A percentile compares a stretch with the other conserved stretches of the same genome.
phyloP scores from a whole-genome alignment of 2,113 vertebrate genomes.

The Megaceryle maxima region DNA sequence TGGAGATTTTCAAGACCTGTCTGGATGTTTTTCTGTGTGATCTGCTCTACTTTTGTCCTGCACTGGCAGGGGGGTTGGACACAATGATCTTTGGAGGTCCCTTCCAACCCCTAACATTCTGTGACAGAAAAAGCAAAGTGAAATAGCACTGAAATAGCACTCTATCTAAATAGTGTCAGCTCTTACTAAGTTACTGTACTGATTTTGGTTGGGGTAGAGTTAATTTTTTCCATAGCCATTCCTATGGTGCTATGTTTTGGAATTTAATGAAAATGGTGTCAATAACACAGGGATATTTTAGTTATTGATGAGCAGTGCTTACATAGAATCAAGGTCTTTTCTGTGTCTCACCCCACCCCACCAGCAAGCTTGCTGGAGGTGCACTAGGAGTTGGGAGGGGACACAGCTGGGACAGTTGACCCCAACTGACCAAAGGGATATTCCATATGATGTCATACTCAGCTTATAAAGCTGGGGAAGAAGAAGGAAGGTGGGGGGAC shows the following conservation, averaged over 20 bases:
- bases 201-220: not conserved
- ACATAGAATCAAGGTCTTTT: not conserved
- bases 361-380: not conserved
- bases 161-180: not conserved
- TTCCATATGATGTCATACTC: accelerated
- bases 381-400: not conserved
- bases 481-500: not conserved
- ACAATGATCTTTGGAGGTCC: too few relatives aligned
- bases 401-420: not conserved
- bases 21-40: too few relatives aligned
- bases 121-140: not conserved
- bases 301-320: not conserved
- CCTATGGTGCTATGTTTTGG: not conserved
- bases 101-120: too few relatives aligned
- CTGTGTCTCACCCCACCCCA: not conserved
- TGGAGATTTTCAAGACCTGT: too few relatives aligned
- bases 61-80: too few relatives aligned
- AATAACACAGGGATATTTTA: not conserved
- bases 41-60: too few relatives aligned
- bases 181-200: not conserved
- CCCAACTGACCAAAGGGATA: not conserved
- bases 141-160: not conserved
- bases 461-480: not conserved
- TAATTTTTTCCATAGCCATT: not conserved
- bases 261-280: not conserved